Base-by-base conservation (phyloP, 2,888 invertebrate species). In the Amphipoea oculea region DNA sequence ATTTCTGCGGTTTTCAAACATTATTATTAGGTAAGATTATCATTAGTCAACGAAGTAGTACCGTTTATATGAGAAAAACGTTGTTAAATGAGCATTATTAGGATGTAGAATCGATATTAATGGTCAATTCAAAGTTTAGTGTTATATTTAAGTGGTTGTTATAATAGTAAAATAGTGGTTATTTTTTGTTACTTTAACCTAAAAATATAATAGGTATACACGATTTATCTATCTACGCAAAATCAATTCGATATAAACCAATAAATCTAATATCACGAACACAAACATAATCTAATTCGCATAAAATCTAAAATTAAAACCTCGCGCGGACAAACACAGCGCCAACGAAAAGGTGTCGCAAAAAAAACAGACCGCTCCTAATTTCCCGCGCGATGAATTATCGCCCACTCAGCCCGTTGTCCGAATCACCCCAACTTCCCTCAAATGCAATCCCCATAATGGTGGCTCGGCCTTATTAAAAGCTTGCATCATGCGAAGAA, bases 401-500 rank as follows among this genome's bases (percentile, higher is more conserved):
- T 90, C 84, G 86, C 76, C 82, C 87, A 89, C 82, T 91, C 91
- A 89, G 85, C 89, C 78, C 78, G 86, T 86, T 87, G 90, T 90
- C 90, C 90, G 85, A 86, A 89, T 90, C 88, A 79, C 91, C 93
- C 93, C 91, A 79, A 86, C 88, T 91, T 93, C 92, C 94, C 92
- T 92, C 91, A 92, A 92, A 94, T 90, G 91, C 93, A 93, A 94
- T 94, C 90, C 89, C 91, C 91, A 92, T 93, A 93, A 94, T 93
- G 93, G 94, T 91, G 91, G 86, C 90, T 87, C 82, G 88, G 91
- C 92, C 95, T 95, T 95, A 95, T 95, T 95, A 95, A 94, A 94
- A 91, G 92, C 91, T 93, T 92, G 93, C 94, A 94, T 94, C 95
- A 95, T 95, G 94, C 94, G 90, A 92, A 91, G 90, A 94, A 96